Conservation (phyloP, 2,797 vertebrate species). For the Gymnothorax reevesii region DNA sequence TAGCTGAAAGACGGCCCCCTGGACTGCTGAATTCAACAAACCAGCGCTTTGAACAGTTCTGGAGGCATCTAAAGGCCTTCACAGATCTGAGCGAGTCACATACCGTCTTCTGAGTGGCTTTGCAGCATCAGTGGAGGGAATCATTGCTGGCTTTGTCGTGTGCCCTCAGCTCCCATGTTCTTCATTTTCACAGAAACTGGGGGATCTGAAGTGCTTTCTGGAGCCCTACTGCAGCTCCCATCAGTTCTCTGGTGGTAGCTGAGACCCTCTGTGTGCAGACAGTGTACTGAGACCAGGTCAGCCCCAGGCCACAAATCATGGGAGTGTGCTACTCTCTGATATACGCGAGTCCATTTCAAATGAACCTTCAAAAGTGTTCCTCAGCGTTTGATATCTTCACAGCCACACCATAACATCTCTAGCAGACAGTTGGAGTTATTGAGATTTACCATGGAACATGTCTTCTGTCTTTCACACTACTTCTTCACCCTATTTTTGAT, state of each 20-base stretch:
- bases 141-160: neutral
- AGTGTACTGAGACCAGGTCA: neutral
- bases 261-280: constrained; percentile 1
- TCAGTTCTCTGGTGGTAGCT: neutral
- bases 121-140: neutral
- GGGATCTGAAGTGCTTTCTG: constrained; percentile 17
- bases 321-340: neutral
- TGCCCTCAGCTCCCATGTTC: neutral
- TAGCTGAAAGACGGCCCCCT: constrained; percentile 8
- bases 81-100: neutral
- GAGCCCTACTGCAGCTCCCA: neutral
- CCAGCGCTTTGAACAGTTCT: neutral
- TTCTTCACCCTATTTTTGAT: neutral
- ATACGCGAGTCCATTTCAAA: constrained; percentile 5
- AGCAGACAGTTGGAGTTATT: constrained; percentile 6
- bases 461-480: neutral
- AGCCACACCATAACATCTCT: neutral
- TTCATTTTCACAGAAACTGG: neutral
- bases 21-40: neutral
- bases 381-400: constrained; percentile 21
- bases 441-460: neutral
- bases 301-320: constrained; percentile 13
- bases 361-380: neutral
- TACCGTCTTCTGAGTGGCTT: neutral
- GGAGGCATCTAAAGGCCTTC: constrained; percentile 3